A percentile compares a stretch with the other conserved stretches of the same genome.
These are phyloP conservation scores for Nymphicus hollandicus DNA, from an alignment of 2,113 vertebrate species.

Conservation along the genomic window DNA sequence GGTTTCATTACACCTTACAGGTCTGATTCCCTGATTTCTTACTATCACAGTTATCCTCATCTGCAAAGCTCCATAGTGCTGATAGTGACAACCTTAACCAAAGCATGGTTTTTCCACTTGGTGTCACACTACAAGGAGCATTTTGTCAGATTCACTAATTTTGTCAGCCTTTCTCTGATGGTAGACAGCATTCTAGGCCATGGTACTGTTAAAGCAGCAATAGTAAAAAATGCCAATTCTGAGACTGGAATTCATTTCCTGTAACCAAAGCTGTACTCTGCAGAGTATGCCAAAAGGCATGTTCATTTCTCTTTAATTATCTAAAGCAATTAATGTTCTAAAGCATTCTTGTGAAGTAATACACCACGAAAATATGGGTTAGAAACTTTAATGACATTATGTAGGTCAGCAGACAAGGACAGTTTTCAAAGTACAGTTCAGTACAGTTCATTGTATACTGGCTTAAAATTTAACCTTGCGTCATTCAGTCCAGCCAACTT, in stretches of 20 bases:
- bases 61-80: neutral
- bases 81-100: neutral
- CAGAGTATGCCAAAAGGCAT: neutral
- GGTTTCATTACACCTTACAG: neutral
- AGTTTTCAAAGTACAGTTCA: neutral
- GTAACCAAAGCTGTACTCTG: neutral
- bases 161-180: neutral
- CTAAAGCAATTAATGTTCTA: neutral
- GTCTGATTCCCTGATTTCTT: neutral
- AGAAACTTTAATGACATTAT: neutral
- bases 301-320: neutral
- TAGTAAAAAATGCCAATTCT: neutral
- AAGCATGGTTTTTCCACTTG: neutral
- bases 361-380: neutral
- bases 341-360: neutral
- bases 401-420: neutral
- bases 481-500: neutral
- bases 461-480: neutral
- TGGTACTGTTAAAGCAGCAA: neutral
- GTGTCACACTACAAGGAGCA: neutral
- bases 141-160: neutral
- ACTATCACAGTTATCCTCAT: neutral
- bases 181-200: neutral
- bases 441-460: neutral
- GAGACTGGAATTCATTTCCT: neutral